Evolutionary conservation across 37 sponge, comb jelly and placozoan species (phyloP), one percentile per base, ranked within the genome.

Genomic region (Chondrosia reniformis): DNA sequence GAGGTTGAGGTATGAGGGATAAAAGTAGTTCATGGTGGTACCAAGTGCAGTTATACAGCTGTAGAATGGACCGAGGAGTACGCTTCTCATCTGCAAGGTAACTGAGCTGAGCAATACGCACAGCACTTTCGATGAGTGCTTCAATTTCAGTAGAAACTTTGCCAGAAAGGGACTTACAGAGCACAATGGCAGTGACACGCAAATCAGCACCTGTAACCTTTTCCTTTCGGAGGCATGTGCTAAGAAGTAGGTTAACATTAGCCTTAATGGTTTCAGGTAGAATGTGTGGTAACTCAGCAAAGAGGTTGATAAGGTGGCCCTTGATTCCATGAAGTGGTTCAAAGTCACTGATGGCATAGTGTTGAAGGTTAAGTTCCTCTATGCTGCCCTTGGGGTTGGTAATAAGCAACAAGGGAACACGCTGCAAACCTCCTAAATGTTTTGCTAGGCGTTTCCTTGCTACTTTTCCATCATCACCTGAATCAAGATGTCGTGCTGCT

Each of bases 251-350:
- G 1, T 75, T 27, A 24, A 52, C 21, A 19, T 81, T 44, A 1
- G 54, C 27, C 81, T 81, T 69, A 12, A 81, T 39, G 41, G 55
- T 30, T n/a, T 42, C 40, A 17, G 62, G 40, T 31, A 74, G 76
- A 15, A 82, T 32, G 33, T n/a, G 21, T 58, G 75, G 76, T 30
- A 82, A 3, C 66, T 82, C 75, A 5, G 43, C 36, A 19, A 82
- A 64, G 19, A 82, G 63, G 49, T 82, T 69, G 33, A 40, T 24
- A 22, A 46, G 54, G 61, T 74, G 82, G 45, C 82, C 82, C 74
- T 82, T 74, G 49, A 82, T 31, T 10, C 43, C 81, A 56, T 81
- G 81, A 0, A 81, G 64, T 0, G 82, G 82, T 39, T 82, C 82
- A 61, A 74, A 82, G 49, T 82, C 82, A 24, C 55, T 33, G 38